These are phyloP conservation scores for Hucho hucho DNA, from an alignment of 2,113 vertebrate genomes.

Conservation along the genomic window DNA sequence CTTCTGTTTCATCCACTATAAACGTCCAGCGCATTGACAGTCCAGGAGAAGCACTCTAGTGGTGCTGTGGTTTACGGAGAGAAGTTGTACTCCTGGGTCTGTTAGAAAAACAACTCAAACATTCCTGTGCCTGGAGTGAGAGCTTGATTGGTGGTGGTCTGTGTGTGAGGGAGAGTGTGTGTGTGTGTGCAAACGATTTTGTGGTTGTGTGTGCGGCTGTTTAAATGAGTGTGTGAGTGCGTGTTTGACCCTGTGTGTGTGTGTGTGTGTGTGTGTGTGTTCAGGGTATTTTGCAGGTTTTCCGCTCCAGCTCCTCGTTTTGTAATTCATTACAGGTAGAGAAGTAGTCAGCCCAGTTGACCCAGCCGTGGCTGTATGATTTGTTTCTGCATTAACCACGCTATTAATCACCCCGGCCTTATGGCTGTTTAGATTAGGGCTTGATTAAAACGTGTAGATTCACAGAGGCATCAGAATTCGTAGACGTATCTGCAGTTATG, in stretches of 20 bases:
- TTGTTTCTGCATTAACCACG: too few species aligned
- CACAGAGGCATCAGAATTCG: too few species aligned
- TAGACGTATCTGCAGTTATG: too few species aligned
- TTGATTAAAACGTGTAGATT: too few species aligned
- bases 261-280: slow-evolving; percentile 6
- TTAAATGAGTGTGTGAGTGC: slow-evolving; percentile 18
- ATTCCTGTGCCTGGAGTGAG: neutral
- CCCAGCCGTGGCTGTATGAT: neutral
- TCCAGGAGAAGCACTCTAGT: too few species aligned
- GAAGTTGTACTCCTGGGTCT: too few species aligned
- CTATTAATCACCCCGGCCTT: neutral
- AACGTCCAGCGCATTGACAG: neutral
- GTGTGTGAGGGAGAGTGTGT: too few species aligned
- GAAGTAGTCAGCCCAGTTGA: neutral
- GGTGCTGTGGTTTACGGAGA: too few species aligned
- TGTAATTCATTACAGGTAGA: neutral
- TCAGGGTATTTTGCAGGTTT: neutral
- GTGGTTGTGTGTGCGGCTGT: too few species aligned
- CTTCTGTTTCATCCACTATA: neutral
- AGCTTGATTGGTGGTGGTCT: slow-evolving; percentile 5
- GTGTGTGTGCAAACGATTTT: too few species aligned
- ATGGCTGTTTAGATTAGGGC: neutral
- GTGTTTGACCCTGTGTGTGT: too few species aligned
- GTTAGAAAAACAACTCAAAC: slow-evolving; percentile 2
- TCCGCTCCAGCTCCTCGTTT: neutral